These are phyloP conservation scores for Catocala sponsa DNA, from an alignment of 2,888 invertebrate species.

Conservation along the genomic window DNA sequence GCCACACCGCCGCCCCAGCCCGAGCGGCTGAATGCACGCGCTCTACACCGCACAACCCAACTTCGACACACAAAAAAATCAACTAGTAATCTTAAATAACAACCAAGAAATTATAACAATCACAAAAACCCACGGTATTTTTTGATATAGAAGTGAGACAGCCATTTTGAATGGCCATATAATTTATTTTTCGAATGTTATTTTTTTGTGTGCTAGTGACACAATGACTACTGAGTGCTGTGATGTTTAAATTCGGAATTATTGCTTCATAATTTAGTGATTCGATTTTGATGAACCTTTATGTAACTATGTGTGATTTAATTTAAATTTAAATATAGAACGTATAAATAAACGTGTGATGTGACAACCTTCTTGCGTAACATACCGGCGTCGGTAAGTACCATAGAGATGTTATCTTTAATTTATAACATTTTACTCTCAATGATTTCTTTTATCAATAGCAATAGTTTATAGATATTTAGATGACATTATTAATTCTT, in stretches of 20 bases:
- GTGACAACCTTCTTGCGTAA: slow-evolving; percentile 54
- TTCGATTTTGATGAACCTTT: slow-evolving; percentile 28
- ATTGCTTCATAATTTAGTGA: slow-evolving; percentile 41
- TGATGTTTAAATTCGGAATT: slow-evolving; percentile 54
- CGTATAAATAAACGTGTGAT: slow-evolving; percentile 37
- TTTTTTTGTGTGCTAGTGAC: slow-evolving; percentile 55
- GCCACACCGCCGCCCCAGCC: slow-evolving; percentile 65
- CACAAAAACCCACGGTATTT: slow-evolving; percentile 37
- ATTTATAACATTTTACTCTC: neutral
- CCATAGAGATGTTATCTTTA: neutral
- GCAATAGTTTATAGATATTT: too few relatives aligned
- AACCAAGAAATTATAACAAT: slow-evolving; percentile 23
- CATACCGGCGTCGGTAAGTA: slow-evolving; percentile 48
- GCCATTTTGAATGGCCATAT: slow-evolving; percentile 23
- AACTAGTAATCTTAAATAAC: slow-evolving; percentile 23
- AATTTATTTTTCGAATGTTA: slow-evolving; percentile 32
- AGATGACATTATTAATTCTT: too few relatives aligned
- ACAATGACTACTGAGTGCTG: slow-evolving; percentile 59
- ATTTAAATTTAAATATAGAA: slow-evolving; percentile 22
- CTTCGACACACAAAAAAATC: slow-evolving; percentile 43
- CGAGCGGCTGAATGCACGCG: slow-evolving; percentile 67
- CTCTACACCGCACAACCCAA: slow-evolving; percentile 46
- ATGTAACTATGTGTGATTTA: slow-evolving; percentile 8
- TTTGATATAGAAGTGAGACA: slow-evolving; percentile 20
- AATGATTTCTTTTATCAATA: too few relatives aligned